Percentiles rank a stretch among this genome's conserved stretches.
Conservation (phyloP, 2,888 invertebrate species). For the Idaea dimidiata region DNA sequence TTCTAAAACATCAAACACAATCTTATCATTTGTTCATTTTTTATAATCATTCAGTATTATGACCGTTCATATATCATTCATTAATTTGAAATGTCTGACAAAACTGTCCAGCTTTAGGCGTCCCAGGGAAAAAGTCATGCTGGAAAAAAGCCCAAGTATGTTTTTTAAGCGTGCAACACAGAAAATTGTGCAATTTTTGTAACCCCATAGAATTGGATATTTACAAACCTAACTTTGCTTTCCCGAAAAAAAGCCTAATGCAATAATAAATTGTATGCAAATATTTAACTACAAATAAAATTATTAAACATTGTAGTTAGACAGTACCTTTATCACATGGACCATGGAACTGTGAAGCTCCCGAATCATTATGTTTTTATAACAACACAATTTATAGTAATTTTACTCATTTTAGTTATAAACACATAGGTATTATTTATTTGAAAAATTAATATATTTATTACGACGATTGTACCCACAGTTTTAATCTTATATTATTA, state of each 20-base stretch:
- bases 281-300: not conserved
- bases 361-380: too few relatives aligned
- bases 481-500: too few relatives aligned
- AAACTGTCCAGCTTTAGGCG: slow-evolving; percentile 58
- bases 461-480: too few relatives aligned
- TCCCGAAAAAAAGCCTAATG: not conserved
- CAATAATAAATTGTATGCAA: not conserved
- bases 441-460: too few relatives aligned
- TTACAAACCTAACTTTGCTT: not conserved
- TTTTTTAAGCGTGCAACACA: slow-evolving; percentile 70
- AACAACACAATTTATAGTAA: too few relatives aligned
- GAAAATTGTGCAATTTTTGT: slow-evolving; percentile 50
- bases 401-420: too few relatives aligned
- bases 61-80: slow-evolving; percentile 13
- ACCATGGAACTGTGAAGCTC: too few relatives aligned
- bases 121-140: slow-evolving; percentile 60
- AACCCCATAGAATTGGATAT: slow-evolving; percentile 14
- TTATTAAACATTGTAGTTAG: too few relatives aligned
- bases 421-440: too few relatives aligned
- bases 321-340: too few relatives aligned
- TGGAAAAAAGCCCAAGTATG: slow-evolving; percentile 51
- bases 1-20: slow-evolving; percentile 4
- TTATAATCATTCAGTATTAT: not conserved
- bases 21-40: slow-evolving; percentile 1
- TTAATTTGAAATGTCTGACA: slow-evolving; percentile 29